A percentile compares a stretch with the other conserved stretches of the same genome.
Evolutionary conservation across 2,888 invertebrate species (phyloP).

Genomic region (Volucella bombylans): DNA sequence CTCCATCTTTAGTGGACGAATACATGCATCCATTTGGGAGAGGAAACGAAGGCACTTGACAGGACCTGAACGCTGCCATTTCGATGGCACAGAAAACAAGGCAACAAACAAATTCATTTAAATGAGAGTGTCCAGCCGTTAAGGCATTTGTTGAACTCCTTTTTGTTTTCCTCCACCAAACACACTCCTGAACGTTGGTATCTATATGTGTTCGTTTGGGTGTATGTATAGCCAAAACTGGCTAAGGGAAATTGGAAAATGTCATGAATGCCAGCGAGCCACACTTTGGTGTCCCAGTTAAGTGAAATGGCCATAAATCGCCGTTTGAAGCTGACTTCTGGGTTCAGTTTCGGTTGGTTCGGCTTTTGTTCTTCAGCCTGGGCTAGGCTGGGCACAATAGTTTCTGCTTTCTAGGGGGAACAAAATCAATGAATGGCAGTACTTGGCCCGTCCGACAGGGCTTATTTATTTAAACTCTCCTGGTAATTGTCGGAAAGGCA

Average conservation of each 20-base stretch:
- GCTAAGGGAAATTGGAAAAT: slow-evolving; percentile 65
- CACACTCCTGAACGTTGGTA: neutral
- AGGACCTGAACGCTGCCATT: slow-evolving; percentile 47
- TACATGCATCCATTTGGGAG: slow-evolving; percentile 31
- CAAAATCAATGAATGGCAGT: slow-evolving; percentile 61
- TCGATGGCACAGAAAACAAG: slow-evolving; percentile 49
- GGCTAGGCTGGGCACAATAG: neutral
- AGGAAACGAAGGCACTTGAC: slow-evolving; percentile 48
- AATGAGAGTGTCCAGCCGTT: slow-evolving; percentile 66
- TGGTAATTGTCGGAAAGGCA: slow-evolving; percentile 63
- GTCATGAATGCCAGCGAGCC: slow-evolving; percentile 53
- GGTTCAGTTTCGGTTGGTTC: too few species aligned
- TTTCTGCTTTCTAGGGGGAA: neutral
- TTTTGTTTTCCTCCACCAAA: neutral
- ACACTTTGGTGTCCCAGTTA: slow-evolving; percentile 69
- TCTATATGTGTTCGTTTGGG: too few species aligned
- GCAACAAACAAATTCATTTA: slow-evolving; percentile 68
- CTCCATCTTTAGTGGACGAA: slow-evolving; percentile 1
- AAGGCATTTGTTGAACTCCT: slow-evolving; percentile 42
- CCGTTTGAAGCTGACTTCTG: slow-evolving; percentile 17
- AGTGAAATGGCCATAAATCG: slow-evolving; percentile 70
- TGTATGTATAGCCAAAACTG: neutral
- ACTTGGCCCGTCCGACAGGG: slow-evolving; percentile 56
- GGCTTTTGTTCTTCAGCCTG: slow-evolving; percentile 25
- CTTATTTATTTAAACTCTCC: slow-evolving; percentile 67